Evolutionary conservation across 2,113 vertebrate genomes (phyloP).

Genomic region (Condylura cristata): DNA sequence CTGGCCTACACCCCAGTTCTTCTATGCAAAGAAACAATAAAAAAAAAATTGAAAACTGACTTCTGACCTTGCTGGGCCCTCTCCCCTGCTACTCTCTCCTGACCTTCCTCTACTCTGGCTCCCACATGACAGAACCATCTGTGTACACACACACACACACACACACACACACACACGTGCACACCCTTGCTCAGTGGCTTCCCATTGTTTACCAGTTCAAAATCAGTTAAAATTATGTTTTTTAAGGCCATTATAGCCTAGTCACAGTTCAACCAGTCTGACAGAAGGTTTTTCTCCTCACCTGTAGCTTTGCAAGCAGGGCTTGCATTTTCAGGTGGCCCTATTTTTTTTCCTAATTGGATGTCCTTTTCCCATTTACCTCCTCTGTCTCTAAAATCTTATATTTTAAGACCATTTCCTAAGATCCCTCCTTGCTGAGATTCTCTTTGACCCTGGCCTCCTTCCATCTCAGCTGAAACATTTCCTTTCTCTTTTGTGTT

Average conservation of each 20-base stretch:
- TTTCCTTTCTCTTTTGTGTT: background rate
- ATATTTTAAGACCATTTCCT: background rate
- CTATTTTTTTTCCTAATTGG: background rate
- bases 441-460: background rate
- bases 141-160: background rate
- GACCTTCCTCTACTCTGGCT: background rate
- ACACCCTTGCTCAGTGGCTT: background rate
- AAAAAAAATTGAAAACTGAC: background rate
- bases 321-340: background rate
- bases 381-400: background rate
- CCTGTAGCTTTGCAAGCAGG: background rate
- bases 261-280: background rate
- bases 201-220: background rate
- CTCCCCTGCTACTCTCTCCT: no score
- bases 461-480: background rate
- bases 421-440: background rate
- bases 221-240: background rate
- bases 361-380: background rate
- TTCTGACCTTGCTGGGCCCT: background rate
- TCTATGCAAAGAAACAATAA: no score
- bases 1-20: no score
- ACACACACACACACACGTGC: no score
- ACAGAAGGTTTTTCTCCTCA: background rate
- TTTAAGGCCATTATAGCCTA: background rate
- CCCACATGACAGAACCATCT: background rate